These are phyloP conservation scores for Sycophaga agraensis DNA, from an alignment of 1,140 invertebrate species.

Conservation along the genomic window DNA sequence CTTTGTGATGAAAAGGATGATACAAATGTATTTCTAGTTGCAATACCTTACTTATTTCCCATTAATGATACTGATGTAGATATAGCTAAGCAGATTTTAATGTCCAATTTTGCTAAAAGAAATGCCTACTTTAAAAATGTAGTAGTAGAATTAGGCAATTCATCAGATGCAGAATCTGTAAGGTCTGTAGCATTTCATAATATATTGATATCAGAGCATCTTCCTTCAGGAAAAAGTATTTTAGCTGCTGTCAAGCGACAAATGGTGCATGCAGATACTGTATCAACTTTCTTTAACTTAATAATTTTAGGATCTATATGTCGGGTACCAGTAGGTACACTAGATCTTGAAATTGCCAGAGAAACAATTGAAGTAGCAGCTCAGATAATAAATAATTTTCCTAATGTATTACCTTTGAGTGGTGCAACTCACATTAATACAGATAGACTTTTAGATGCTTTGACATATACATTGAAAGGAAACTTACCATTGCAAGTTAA, in stretches of 20 bases:
- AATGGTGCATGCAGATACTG: slow-evolving; percentile 40
- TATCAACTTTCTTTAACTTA: slow-evolving; percentile 51
- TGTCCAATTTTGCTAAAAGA: slow-evolving; percentile 55
- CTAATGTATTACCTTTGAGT: slow-evolving; percentile 34
- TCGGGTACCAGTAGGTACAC: slow-evolving; percentile 42
- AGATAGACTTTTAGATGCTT: slow-evolving; percentile 42
- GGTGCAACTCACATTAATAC: slow-evolving; percentile 46
- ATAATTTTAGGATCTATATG: slow-evolving; percentile 51
- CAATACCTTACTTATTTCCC: slow-evolving; percentile 65
- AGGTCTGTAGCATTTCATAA: slow-evolving; percentile 47
- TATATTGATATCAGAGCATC: slow-evolving; percentile 43
- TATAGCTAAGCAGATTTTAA: slow-evolving; percentile 56
- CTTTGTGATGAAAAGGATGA: slow-evolving; percentile 44
- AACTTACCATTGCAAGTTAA: slow-evolving; percentile 48
- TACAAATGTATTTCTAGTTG: slow-evolving; percentile 50
- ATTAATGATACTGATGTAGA: slow-evolving; percentile 52
- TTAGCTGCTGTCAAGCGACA: slow-evolving; percentile 43
- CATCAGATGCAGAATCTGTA: slow-evolving; percentile 41
- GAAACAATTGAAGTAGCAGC: slow-evolving; percentile 49
- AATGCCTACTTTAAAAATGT: slow-evolving; percentile 50
- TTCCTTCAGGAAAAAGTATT: slow-evolving; percentile 44
- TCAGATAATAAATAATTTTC: slow-evolving; percentile 43
- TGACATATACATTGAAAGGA: slow-evolving; percentile 40
- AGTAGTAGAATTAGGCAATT: slow-evolving; percentile 45
- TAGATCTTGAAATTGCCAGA: slow-evolving; percentile 36